Conservation (phyloP, 64 coral and sea anemone species). For the Stylophora pistillata region DNA sequence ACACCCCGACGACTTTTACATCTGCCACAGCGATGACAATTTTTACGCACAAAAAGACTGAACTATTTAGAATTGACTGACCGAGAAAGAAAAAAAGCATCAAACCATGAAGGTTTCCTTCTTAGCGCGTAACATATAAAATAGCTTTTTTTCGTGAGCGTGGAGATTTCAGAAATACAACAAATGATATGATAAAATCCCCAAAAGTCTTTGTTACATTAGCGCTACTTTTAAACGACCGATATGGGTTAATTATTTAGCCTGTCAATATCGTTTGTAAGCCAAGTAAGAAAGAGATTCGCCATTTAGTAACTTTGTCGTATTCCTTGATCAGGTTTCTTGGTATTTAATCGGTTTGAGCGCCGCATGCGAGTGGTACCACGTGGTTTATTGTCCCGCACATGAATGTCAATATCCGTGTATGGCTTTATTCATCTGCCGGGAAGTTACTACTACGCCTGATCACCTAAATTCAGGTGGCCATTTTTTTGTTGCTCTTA, state of each 20-base stretch:
- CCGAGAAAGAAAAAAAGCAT: background rate
- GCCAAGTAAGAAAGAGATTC: background rate
- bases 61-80: background rate
- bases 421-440: constrained; percentile 23
- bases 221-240: background rate
- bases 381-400: constrained; percentile 34
- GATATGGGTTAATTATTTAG: background rate
- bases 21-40: constrained; percentile 4
- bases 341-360: background rate
- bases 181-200: background rate
- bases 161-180: background rate
- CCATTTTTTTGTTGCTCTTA: too few relatives aligned
- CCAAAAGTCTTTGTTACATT: background rate
- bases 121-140: background rate
- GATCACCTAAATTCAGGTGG: constrained; percentile 1
- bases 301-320: background rate
- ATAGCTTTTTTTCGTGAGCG: background rate
- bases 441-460: background rate
- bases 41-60: background rate
- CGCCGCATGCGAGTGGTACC: constrained; percentile 1
- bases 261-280: background rate
- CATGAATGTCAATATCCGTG: background rate
- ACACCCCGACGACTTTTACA: background rate
- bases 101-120: background rate
- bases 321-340: background rate